A percentile compares a stretch with the other conserved stretches of the same genome.
These are phyloP conservation scores for Acipenser oxyrinchus DNA, from an alignment of 2,797 vertebrate genomes.

Conservation along the genomic window DNA sequence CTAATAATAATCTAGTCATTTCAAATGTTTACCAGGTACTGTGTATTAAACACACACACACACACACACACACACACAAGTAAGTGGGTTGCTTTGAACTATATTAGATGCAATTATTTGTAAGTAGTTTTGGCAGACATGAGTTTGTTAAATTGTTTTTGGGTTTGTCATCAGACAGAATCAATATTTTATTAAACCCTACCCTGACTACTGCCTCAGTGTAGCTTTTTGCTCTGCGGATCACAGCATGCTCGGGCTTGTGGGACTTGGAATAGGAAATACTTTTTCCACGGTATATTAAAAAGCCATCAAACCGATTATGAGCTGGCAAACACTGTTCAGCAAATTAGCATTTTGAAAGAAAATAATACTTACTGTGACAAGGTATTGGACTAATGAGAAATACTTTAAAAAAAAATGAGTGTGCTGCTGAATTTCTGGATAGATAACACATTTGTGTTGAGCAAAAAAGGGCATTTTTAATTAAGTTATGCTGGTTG, in stretches of 20 bases:
- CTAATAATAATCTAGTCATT: no score
- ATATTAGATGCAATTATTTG: no score
- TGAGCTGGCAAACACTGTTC: conserved; percentile 58
- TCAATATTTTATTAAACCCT: conserved; percentile 40
- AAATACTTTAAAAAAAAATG: conserved; percentile 52
- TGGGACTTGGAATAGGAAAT: neutral
- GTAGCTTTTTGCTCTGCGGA: conserved; percentile 21
- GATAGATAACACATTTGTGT: no score
- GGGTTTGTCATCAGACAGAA: conserved; percentile 42
- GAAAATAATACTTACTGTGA: conserved; percentile 24
- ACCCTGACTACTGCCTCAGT: conserved; percentile 21
- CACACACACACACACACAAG: no score
- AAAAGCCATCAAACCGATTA: conserved; percentile 68
- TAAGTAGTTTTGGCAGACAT: no score
- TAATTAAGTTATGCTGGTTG: no score
- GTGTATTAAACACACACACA: no score
- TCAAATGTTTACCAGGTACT: no score
- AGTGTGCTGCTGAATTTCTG: conserved; percentile 47
- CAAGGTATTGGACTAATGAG: conserved; percentile 30
- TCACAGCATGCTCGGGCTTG: conserved; percentile 18
- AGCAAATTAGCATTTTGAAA: conserved; percentile 57
- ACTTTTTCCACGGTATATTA: conserved; percentile 62
- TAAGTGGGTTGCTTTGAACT: no score
- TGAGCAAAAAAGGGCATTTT: no score
- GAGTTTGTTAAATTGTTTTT: neutral